Conservation (phyloP, 2,113 vertebrate genomes). For the Emydura subglobosa region DNA sequence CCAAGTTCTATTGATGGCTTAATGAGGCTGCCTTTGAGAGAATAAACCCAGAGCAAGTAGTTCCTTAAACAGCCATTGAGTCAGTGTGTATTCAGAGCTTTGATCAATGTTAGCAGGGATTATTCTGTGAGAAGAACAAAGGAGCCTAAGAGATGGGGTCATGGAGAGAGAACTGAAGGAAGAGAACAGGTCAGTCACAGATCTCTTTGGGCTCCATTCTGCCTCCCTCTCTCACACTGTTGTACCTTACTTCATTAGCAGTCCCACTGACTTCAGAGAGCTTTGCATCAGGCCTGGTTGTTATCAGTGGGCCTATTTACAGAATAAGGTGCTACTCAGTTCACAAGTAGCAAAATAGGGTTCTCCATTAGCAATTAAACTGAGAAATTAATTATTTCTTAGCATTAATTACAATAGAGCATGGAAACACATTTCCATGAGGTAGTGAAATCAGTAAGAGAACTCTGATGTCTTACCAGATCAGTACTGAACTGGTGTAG, state of each 20-base stretch:
- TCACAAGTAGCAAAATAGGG: not conserved
- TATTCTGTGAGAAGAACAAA: slow-evolving; percentile 73
- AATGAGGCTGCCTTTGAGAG: slow-evolving; percentile 40
- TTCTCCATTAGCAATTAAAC: slow-evolving; percentile 7
- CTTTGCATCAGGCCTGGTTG: not conserved
- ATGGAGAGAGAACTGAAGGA: slow-evolving; percentile 11
- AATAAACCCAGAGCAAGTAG: slow-evolving; percentile 53
- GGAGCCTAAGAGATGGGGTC: slow-evolving; percentile 65
- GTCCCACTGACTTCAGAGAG: not conserved
- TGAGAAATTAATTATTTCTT: slow-evolving; percentile 6
- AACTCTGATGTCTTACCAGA: not conserved
- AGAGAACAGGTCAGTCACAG: slow-evolving; percentile 49
- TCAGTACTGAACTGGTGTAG: not conserved
- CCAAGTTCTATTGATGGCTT: not conserved
- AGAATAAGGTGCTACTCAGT: not conserved
- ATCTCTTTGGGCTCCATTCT: not conserved
- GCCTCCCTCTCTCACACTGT: not conserved
- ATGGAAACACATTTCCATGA: not conserved
- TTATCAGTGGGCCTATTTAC: not conserved
- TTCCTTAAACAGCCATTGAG: slow-evolving; percentile 71
- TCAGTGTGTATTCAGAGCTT: slow-evolving; percentile 67
- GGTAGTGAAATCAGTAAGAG: not conserved
- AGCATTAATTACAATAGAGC: slow-evolving; percentile 63
- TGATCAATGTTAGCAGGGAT: slow-evolving; percentile 53
- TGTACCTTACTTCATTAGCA: slow-evolving; percentile 47